A percentile compares a stretch with the other conserved stretches of the same genome.
These are phyloP conservation scores for Papilio polyxenes DNA, from an alignment of 1,140 invertebrate genomes.

Conservation along the genomic window DNA sequence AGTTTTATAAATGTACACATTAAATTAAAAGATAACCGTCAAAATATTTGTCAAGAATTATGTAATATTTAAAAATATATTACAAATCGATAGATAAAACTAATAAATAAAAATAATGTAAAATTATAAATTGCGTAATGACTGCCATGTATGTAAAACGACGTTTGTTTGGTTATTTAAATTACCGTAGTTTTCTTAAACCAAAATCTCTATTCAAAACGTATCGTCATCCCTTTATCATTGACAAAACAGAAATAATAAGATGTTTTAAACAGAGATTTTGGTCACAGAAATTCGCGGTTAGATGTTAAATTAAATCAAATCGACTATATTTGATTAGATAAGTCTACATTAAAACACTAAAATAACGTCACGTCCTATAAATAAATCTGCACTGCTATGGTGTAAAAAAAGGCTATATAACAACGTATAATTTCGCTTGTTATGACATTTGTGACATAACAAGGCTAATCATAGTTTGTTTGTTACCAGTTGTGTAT, in stretches of 20 bases:
- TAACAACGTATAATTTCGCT: constrained; percentile 5
- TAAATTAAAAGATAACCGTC: constrained; percentile 1
- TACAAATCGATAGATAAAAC: not conserved
- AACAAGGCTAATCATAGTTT: constrained; percentile 1
- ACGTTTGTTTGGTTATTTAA: too few relatives aligned
- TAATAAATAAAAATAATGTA: not conserved
- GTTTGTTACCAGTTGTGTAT: constrained; percentile 5
- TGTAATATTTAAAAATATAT: constrained; percentile 5
- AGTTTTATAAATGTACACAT: not conserved
- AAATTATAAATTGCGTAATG: too few relatives aligned
- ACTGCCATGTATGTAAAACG: too few relatives aligned
- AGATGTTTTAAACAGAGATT: too few relatives aligned
- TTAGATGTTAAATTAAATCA: too few relatives aligned
- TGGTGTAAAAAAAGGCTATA: not conserved
- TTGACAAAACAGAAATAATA: too few relatives aligned
- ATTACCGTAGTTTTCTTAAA: too few relatives aligned
- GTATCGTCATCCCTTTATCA: too few relatives aligned
- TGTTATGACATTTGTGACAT: constrained; percentile 21
- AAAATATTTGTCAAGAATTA: not conserved
- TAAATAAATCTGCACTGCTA: not conserved
- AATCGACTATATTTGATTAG: not conserved
- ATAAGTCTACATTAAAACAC: not conserved
- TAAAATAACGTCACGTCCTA: not conserved
- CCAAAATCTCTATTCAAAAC: too few relatives aligned
- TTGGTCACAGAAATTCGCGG: too few relatives aligned